Evolutionary conservation across 2,888 invertebrate genomes (phyloP).

Genomic region (Aplocera efformata): DNA sequence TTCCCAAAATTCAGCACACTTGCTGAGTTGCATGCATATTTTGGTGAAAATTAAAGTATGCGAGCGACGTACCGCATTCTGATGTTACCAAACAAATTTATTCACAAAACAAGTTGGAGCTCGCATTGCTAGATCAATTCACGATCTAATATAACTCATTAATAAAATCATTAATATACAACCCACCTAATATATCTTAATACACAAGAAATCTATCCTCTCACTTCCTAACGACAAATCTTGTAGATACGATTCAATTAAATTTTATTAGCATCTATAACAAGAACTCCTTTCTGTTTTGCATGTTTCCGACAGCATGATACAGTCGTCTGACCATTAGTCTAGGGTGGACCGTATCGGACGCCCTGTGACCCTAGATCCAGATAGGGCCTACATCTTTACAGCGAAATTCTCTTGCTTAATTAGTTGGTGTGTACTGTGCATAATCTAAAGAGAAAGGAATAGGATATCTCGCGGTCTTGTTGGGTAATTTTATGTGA

Average conservation of each 20-base stretch:
- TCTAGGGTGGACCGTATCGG: constrained; percentile 29
- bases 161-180: too few species aligned
- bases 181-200: too few species aligned
- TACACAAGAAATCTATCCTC: not conserved
- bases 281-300: not conserved
- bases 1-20: too few species aligned
- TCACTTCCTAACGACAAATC: constrained; percentile 7
- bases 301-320: constrained; percentile 2
- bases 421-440: constrained; percentile 26
- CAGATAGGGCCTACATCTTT: constrained; percentile 34
- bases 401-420: constrained; percentile 35
- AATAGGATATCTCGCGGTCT: not conserved
- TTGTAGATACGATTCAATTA: constrained; percentile 17
- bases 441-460: constrained; percentile 20
- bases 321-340: constrained; percentile 20
- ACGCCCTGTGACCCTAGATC: constrained; percentile 38
- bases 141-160: too few species aligned
- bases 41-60: too few species aligned
- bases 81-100: too few species aligned
- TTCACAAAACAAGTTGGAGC: too few species aligned
- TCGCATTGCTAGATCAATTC: too few species aligned
- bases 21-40: too few species aligned
- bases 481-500: not conserved
- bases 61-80: too few species aligned
- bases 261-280: constrained; percentile 3